Evolutionary conservation across 2,113 vertebrate genomes (phyloP), one percentile per base, ranked within the genome.

Genomic region (Puffinus mauretanicus): DNA sequence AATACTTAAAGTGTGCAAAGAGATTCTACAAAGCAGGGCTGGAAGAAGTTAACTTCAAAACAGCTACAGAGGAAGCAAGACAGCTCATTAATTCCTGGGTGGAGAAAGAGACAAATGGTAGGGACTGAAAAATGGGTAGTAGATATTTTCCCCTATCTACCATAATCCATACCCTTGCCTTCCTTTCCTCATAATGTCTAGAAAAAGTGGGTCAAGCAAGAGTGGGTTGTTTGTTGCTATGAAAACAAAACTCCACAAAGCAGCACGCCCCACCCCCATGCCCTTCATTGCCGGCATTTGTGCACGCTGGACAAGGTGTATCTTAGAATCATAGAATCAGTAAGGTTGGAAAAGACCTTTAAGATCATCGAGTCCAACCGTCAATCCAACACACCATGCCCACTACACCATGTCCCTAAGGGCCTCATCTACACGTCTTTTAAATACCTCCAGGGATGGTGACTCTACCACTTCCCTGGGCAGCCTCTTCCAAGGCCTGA

Each of bases 81-180:
- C 86, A 97, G 78, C 58, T 94, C 36, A 98, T 98, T 78, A 98
- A 98, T 57, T 94, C 94, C 71, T 98, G 98, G 98, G 96, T 98
- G 22, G 91, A 98, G 42, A 95, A 91, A 79, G 94, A 98, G 88
- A 98, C 98, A 58, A 93, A 96, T 83, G 98, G 98, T 98, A 97
- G 97, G 85, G 27, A 58, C n/a, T 47, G 26, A 38, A 81, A 88
- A 93, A 78, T 34, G 20, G 16, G 77, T 71, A 82, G 30, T 17
- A 88, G 57, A 13, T 60, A 58, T 85, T 91, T 94, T 17, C 34
- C 55, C 26, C 7, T 67, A 49, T 7, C 10, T 60, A 52, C 38
- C 5, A 11, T 24, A 72, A 80, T n/a, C 13, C 25, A 16, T 25
- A 76, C 26, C 20, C 8, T 44, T 70, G 11, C 57, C 11, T 69